These are phyloP conservation scores for Nothoprocta pentlandii DNA, from an alignment of 2,113 vertebrate species.

Conservation along the genomic window DNA sequence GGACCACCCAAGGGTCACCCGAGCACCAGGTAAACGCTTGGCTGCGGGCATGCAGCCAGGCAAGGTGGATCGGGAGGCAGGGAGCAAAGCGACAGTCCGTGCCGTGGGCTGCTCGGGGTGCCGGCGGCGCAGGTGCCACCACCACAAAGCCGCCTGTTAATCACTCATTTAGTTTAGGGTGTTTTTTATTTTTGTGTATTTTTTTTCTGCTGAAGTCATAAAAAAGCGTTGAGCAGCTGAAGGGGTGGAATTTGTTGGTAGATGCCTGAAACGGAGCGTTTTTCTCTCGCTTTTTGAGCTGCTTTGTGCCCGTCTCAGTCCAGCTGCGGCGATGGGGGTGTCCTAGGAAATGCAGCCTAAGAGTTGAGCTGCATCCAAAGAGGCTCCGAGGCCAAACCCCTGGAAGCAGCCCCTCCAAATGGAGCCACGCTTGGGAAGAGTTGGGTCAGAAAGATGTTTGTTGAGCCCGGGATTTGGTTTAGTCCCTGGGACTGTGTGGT, in stretches of 20 bases:
- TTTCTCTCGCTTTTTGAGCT: neutral
- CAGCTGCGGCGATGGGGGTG: neutral
- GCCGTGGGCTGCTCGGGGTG: neutral
- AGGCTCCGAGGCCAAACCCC: neutral
- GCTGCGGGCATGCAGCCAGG: no score
- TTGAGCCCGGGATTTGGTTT: neutral
- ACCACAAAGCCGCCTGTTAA: neutral
- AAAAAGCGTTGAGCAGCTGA: neutral
- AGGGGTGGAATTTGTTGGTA: neutral
- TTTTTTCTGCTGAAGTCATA: neutral
- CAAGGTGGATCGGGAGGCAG: no score
- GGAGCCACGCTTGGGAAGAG: accelerated
- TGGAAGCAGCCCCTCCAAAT: neutral
- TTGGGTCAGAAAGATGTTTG: accelerated
- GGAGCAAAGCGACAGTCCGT: no score
- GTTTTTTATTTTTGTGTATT: no score
- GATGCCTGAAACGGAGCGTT: neutral
- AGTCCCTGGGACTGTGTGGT: no score
- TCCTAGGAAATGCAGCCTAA: neutral
- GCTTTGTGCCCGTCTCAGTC: accelerated
- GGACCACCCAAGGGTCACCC: neutral
- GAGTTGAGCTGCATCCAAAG: neutral
- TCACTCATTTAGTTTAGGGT: neutral
- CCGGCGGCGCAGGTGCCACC: neutral
- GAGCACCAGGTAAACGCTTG: neutral